Conservation (phyloP, 1,140 invertebrate species). For the Colletes latitarsis region DNA sequence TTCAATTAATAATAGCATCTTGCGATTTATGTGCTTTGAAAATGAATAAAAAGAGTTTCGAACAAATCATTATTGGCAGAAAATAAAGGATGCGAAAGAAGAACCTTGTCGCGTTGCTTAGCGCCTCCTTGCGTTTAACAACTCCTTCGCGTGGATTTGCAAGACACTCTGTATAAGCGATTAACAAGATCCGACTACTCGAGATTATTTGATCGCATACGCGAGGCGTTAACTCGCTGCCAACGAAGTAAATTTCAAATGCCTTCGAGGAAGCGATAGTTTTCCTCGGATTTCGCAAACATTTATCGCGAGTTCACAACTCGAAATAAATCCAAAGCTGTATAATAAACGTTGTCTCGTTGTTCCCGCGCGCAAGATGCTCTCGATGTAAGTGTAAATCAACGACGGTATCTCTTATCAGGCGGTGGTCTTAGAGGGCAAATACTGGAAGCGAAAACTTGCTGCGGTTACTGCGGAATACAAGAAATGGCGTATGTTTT, state of each 20-base stretch:
- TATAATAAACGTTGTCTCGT: neutral
- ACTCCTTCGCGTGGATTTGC: neutral
- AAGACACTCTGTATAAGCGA: neutral
- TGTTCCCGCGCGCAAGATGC: neutral
- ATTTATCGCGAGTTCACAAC: neutral
- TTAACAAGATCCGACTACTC: neutral
- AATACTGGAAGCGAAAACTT: constrained; percentile 99
- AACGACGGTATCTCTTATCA: constrained; percentile 76
- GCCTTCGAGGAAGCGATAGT: neutral
- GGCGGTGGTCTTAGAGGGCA: constrained; percentile 97
- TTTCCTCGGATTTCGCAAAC: neutral
- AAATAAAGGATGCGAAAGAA: neutral
- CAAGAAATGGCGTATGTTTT: constrained; percentile 99
- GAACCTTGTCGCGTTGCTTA: too few relatives aligned
- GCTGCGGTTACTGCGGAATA: constrained; percentile 99
- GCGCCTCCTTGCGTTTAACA: neutral
- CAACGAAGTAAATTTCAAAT: neutral
- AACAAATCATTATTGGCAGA: too few relatives aligned
- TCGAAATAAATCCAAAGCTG: neutral
- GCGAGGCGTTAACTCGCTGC: neutral
- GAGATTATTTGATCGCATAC: too few relatives aligned
- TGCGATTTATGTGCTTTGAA: too few relatives aligned
- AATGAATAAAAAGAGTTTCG: too few relatives aligned
- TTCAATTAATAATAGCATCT: too few relatives aligned
- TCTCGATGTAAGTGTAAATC: constrained; percentile 36